Evolutionary conservation across 2,888 invertebrate species (phyloP).

Genomic region (Syrista parreyssii): DNA sequence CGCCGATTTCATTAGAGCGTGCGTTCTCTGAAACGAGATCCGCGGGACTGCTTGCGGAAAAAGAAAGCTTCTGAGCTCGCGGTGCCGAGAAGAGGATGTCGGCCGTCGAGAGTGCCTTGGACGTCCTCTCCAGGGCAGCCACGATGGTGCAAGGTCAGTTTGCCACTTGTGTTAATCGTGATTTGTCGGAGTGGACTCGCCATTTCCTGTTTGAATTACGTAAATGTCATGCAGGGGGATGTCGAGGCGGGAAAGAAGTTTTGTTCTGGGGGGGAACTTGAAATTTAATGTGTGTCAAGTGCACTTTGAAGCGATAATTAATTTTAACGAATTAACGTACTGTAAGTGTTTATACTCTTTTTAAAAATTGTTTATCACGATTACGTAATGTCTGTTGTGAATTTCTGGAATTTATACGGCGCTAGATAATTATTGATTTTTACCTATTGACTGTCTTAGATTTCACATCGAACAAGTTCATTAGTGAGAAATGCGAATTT

Average conservation of each 20-base stretch:
- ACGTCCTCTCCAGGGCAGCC: conserved; percentile 88
- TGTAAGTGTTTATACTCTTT: background rate
- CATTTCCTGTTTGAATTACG: background rate
- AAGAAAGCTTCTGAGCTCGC: conserved; percentile 17
- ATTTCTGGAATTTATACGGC: background rate
- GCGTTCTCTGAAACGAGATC: conserved; percentile 13
- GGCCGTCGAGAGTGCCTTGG: conserved; percentile 84
- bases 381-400: background rate
- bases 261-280: background rate
- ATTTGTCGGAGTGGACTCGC: background rate
- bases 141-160: conserved; percentile 83
- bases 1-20: background rate
- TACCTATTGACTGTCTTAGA: background rate
- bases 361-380: background rate
- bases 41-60: conserved; percentile 13
- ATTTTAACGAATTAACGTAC: background rate
- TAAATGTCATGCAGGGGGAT: background rate
- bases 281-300: background rate
- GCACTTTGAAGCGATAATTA: background rate
- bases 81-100: conserved; percentile 68
- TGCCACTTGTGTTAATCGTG: background rate
- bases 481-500: background rate
- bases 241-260: background rate
- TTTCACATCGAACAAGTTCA: background rate
- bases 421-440: background rate